Evolutionary conservation across 2,888 invertebrate genomes (phyloP).

Genomic region (Rhaphigaster nebulosa): DNA sequence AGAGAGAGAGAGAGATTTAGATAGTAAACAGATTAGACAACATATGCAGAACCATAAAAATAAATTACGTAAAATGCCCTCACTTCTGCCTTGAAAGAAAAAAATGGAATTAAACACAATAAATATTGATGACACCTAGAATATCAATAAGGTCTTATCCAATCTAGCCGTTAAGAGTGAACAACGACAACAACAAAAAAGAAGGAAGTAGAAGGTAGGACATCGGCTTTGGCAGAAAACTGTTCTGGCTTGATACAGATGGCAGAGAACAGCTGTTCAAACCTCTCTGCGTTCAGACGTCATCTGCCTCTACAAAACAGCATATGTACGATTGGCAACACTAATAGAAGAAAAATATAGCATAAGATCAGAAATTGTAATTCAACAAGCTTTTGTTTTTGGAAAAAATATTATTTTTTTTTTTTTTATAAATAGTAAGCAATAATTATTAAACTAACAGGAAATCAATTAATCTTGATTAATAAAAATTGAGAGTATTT

Average conservation of each 20-base stretch:
- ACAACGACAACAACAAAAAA: background rate
- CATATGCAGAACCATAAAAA: no score
- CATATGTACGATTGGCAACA: background rate
- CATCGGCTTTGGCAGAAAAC: background rate
- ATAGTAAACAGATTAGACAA: no score
- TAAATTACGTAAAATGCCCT: no score
- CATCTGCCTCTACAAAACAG: conserved; percentile 8
- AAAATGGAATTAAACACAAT: background rate
- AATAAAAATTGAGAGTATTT: no score
- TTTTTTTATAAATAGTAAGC: no score
- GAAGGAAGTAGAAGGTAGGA: background rate
- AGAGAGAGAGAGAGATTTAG: no score
- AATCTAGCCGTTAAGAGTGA: background rate
- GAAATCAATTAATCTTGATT: no score
- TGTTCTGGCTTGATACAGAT: background rate
- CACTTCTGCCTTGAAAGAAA: no score
- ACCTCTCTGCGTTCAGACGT: background rate
- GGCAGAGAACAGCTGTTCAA: background rate
- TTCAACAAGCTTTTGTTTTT: no score
- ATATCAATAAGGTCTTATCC: background rate
- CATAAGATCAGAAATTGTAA: background rate
- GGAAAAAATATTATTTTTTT: no score
- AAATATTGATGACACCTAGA: background rate
- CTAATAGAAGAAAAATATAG: background rate
- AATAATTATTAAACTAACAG: no score